phyloP scores from a whole-genome alignment of 1,140 invertebrate species.

The Zaprionus ghesquierei region DNA sequence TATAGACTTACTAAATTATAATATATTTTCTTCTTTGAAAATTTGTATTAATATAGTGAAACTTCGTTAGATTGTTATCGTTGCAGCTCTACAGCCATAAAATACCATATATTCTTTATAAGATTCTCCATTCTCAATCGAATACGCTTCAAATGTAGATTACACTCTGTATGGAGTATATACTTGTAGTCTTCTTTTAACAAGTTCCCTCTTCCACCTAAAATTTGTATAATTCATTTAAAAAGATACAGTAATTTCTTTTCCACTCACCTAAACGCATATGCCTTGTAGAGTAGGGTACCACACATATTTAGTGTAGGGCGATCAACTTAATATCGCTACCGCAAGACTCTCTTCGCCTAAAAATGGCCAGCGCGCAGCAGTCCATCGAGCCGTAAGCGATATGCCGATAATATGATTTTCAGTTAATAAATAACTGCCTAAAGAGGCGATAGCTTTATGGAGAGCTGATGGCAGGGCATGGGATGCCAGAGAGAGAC shows the following conservation, averaged over 20 bases:
- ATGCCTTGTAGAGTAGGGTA: background rate
- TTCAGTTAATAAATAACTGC: constrained; percentile 70
- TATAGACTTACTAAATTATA: too few relatives aligned
- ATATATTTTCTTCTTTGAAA: too few relatives aligned
- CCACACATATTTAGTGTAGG: constrained; percentile 8
- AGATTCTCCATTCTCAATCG: too few relatives aligned
- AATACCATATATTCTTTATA: too few relatives aligned
- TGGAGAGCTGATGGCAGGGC: constrained; percentile 9
- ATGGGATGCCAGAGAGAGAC: background rate
- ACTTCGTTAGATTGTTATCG: too few relatives aligned
- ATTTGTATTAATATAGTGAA: too few relatives aligned
- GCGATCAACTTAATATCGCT: constrained; percentile 21
- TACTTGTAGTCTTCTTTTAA: too few relatives aligned
- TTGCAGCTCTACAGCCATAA: too few relatives aligned
- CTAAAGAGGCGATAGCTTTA: constrained; percentile 37
- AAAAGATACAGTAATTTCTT: background rate
- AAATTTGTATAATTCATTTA: background rate
- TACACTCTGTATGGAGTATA: too few relatives aligned
- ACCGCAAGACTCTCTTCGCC: constrained; percentile 8
- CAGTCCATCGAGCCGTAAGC: constrained; percentile 37
- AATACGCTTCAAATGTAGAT: too few relatives aligned
- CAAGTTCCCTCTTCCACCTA: too few relatives aligned
- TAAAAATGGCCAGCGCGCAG: constrained; percentile 6
- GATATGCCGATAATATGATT: constrained; percentile 67
- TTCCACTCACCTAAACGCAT: background rate